Evolutionary conservation across 1,140 invertebrate genomes (phyloP).

Genomic region (Tetramorium simillimum): DNA sequence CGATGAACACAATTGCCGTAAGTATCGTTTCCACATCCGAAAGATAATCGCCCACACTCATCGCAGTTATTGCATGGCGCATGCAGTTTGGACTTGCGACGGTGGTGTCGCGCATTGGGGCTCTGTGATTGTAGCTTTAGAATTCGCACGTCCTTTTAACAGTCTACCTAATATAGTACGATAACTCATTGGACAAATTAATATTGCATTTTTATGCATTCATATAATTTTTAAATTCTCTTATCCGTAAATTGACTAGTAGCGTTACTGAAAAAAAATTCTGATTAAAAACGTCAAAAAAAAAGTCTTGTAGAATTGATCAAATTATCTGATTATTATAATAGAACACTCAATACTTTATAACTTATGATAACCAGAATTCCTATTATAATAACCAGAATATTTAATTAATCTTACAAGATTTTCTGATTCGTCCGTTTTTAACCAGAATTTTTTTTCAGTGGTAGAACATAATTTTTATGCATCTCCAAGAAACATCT

Average conservation of each 20-base stretch:
- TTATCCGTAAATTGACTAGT: background rate
- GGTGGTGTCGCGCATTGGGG: background rate
- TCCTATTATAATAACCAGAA: no score
- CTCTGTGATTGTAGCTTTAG: background rate
- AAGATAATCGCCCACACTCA: background rate
- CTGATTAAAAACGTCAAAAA: no score
- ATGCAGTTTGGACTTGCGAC: background rate
- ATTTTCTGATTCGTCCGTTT: no score
- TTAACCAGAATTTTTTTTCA: no score
- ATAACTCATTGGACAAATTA: background rate
- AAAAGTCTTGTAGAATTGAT: no score
- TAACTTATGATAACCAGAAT: no score
- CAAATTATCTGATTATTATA: no score
- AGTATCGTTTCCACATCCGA: conserved; percentile 76
- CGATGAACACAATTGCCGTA: conserved; percentile 88
- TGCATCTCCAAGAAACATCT: background rate
- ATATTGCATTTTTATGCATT: background rate
- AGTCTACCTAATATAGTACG: background rate
- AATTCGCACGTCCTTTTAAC: background rate
- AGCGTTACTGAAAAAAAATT: no score
- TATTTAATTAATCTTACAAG: no score
- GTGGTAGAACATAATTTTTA: background rate
- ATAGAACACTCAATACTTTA: no score
- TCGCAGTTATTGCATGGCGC: conserved; percentile 9
- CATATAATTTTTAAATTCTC: background rate